Evolutionary conservation across 2,888 invertebrate species (phyloP).

Genomic region (Lasioglossum oenotherae): DNA sequence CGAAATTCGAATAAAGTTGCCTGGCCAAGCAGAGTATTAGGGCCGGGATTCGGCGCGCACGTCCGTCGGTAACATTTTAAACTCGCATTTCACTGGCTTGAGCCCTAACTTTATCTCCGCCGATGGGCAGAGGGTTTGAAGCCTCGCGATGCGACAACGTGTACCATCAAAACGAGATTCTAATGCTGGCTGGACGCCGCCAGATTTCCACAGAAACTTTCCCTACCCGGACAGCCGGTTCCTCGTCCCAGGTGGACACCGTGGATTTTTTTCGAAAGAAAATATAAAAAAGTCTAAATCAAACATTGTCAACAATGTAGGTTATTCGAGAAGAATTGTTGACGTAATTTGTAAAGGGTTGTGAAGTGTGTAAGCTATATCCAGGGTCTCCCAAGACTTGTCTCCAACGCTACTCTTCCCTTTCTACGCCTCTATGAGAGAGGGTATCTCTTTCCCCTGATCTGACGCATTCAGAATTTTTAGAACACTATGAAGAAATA

Average conservation of each 20-base stretch:
- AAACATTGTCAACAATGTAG: no score
- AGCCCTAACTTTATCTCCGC: conserved; percentile 80
- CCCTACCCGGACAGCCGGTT: conserved; percentile 25
- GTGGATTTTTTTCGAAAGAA: no score
- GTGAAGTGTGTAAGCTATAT: no score
- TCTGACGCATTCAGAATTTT: no score
- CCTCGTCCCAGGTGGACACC: conserved; percentile 23
- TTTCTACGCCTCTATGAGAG: no score
- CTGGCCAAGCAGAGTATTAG: conserved; percentile 77
- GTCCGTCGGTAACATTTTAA: conserved; percentile 80
- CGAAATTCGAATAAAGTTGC: conserved; percentile 81
- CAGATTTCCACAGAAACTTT: conserved; percentile 60
- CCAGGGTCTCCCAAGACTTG: no score
- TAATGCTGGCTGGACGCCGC: conserved; percentile 61
- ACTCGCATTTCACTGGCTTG: conserved; percentile 83
- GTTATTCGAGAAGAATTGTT: background rate
- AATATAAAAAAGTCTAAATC: no score
- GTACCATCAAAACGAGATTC: conserved; percentile 74
- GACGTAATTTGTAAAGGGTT: no score
- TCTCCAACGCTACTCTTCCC: no score
- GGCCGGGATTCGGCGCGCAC: conserved; percentile 67
- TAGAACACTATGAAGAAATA: no score
- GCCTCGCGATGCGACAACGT: conserved; percentile 73
- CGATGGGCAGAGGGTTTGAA: conserved; percentile 64
- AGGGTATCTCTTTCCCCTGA: no score